Base-by-base conservation (phyloP, 2,113 vertebrate species). In the Chlamydotis undulata region DNA sequence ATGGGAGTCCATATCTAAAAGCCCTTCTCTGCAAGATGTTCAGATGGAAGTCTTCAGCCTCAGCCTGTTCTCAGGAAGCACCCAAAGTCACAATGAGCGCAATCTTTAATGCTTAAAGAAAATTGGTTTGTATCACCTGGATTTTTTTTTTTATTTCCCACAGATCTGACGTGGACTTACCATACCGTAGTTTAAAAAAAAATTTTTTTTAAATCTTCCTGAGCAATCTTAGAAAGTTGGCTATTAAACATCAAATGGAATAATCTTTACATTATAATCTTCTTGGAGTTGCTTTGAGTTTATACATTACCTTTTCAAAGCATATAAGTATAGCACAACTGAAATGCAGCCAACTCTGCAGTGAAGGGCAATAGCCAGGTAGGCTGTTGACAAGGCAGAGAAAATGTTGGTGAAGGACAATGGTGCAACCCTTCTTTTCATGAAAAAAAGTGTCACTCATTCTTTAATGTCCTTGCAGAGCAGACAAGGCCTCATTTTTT, bases 401-500 rank as follows among this genome's bases (percentile, higher is more conserved):
- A 88, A 94, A 95, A 79, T 65, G 53, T 61, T 94, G 83, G 53
- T 78, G 74, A 94, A 96, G 94, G 93, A 94, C 87, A 75, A 45
- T 41, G 41, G 41, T 12, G 41, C 41, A 41, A 41, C 41, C 41
- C 41, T 41, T 41, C 41, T 41, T 41, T 41, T 89, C 55, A 80
- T 74, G 59, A 47, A 76, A 76, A 76, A 89, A 92, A 35, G 12
- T 73, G 89, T 92, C 94, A 91, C 28, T 95, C 77, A 74, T 82
- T 87, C 77, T 83, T 91, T 92, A 87, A 83, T 33, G 63, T 67
- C 89, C 87, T 94, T 94, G 77, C 59, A 83, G 70, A 87, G 50
- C 81, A 89, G 89, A 83, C 81, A 94, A 94, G 91, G 70, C 88
- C 74, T 85, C 74, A 63, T 95, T 97, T 96, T 94, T 95, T 73